Percentiles rank a stretch among this genome's conserved stretches.
Conservation (phyloP, 2,113 vertebrate species). For the Dasyprocta punctata region DNA sequence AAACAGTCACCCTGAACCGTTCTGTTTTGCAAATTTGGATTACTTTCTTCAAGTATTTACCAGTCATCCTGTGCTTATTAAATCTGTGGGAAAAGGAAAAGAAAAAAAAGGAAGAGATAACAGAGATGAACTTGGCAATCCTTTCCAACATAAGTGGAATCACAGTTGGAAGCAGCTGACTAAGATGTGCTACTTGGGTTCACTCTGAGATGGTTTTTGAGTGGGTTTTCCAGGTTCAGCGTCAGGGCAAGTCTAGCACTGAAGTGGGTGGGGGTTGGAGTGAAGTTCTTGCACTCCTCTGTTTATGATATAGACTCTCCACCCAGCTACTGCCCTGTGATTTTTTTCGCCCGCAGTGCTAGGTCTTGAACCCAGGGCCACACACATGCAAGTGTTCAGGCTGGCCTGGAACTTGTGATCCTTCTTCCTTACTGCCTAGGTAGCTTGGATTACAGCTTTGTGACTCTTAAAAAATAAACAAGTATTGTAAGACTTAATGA, state of each 20-base stretch:
- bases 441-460: background rate
- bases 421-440: background rate
- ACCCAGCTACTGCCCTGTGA: background rate
- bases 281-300: background rate
- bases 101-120: background rate
- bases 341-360: background rate
- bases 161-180: background rate
- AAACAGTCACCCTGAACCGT: conserved; percentile 41
- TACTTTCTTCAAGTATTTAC: conserved; percentile 44
- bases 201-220: background rate
- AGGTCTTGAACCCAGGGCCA: background rate
- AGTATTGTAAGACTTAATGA: background rate
- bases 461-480: background rate
- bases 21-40: conserved; percentile 62
- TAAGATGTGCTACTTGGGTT: background rate
- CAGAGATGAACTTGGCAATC: background rate
- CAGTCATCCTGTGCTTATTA: conserved; percentile 21
- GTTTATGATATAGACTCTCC: background rate
- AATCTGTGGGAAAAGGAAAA: background rate
- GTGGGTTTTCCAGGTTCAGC: background rate
- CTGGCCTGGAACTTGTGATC: background rate
- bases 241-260: background rate
- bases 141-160: background rate
- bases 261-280: background rate
- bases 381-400: background rate